Percentiles rank a stretch among this genome's conserved stretches.
These are phyloP conservation scores for Ptilodon capucinus DNA, from an alignment of 2,888 invertebrate species.

Conservation along the genomic window DNA sequence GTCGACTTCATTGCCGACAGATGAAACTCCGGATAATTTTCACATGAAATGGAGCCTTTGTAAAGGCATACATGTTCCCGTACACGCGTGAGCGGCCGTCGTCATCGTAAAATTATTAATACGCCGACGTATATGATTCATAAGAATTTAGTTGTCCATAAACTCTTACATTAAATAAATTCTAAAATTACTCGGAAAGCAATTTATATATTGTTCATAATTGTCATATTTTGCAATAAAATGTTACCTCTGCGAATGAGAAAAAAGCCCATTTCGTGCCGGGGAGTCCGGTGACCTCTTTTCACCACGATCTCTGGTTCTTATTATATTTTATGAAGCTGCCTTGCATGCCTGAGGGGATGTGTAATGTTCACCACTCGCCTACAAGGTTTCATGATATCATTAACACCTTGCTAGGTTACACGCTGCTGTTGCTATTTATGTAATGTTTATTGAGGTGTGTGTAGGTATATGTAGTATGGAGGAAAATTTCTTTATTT, in stretches of 20 bases:
- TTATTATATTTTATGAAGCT: conserved; percentile 78
- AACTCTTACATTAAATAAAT: conserved; percentile 11
- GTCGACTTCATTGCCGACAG: conserved; percentile 46
- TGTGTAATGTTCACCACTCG: conserved; percentile 60
- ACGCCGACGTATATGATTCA: conserved; percentile 15
- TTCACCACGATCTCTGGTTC: conserved; percentile 53
- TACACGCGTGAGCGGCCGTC: conserved; percentile 14
- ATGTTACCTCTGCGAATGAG: conserved; percentile 16
- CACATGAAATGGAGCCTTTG: conserved; percentile 40
- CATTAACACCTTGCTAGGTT: conserved; percentile 59
- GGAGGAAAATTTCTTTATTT: conserved; percentile 1
- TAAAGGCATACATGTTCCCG: conserved; percentile 13
- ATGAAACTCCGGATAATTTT: conserved; percentile 48
- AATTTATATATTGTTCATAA: not conserved
- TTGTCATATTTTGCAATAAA: conserved; percentile 18
- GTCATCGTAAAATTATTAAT: conserved; percentile 21
- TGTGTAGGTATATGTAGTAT: conserved; percentile 26
- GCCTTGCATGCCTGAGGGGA: conserved; percentile 60
- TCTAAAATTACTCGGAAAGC: not conserved
- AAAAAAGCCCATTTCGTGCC: conserved; percentile 22
- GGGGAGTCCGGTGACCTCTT: conserved; percentile 50
- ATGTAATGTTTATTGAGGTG: conserved; percentile 27
- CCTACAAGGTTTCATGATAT: conserved; percentile 58
- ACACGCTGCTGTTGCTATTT: conserved; percentile 52
- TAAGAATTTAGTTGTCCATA: conserved; percentile 17